Evolutionary conservation across 30 jellyfish, hydroid and myxozoan species (phyloP).

Genomic region (Hydractinia echinata): DNA sequence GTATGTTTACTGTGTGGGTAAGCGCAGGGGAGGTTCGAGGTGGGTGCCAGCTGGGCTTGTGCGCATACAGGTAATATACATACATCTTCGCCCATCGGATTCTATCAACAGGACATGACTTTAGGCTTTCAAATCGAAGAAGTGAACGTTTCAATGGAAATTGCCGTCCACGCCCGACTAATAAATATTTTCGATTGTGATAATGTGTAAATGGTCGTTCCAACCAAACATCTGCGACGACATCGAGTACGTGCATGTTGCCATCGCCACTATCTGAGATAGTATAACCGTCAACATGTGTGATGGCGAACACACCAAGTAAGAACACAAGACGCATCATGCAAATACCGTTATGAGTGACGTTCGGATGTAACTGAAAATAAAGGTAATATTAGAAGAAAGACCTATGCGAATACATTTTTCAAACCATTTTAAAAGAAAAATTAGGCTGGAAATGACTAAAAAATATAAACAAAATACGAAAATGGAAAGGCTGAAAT

Average conservation of each 20-base stretch:
- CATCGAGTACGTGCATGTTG: background rate
- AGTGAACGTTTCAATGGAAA: background rate
- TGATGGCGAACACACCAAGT: background rate
- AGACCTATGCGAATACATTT: too few species aligned
- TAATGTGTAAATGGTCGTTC: background rate
- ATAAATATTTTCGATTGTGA: background rate
- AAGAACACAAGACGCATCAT: too few species aligned
- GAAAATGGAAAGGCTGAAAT: too few species aligned
- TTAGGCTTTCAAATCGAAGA: background rate
- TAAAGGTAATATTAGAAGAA: too few species aligned
- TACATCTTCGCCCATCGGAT: background rate
- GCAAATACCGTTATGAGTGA: too few species aligned
- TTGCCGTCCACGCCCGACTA: background rate
- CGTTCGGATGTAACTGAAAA: too few species aligned
- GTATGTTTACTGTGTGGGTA: background rate
- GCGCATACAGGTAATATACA: background rate
- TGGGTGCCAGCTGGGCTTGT: slow-evolving; percentile 2
- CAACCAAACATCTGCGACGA: background rate
- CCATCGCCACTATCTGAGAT: background rate
- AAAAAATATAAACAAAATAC: too few species aligned
- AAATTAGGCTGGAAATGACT: too few species aligned
- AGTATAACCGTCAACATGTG: background rate
- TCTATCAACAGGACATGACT: background rate
- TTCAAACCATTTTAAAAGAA: too few species aligned
- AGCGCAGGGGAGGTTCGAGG: background rate